phyloP scores from a whole-genome alignment of 2,797 vertebrate genomes.

The Cetoscarus ocellatus region DNA sequence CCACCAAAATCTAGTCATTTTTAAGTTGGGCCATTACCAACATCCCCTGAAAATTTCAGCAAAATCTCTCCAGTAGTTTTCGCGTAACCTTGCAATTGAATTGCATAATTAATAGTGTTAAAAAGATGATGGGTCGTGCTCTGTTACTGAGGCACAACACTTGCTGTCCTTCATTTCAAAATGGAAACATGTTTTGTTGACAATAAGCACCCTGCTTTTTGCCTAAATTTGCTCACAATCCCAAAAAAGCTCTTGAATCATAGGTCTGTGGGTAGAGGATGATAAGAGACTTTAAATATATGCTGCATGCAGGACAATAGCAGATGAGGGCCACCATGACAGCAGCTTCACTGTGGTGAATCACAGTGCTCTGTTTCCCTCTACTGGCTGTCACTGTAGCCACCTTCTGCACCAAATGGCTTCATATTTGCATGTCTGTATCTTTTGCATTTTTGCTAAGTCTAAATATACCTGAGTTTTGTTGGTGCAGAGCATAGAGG shows the following conservation, averaged over 20 bases:
- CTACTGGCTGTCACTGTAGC: constrained; percentile 72
- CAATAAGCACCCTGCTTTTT: background rate
- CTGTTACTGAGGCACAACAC: no score
- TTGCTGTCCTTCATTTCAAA: background rate
- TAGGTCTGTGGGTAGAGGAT: constrained; percentile 27
- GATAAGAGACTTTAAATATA: constrained; percentile 43
- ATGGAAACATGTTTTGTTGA: background rate
- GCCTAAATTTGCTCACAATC: constrained; percentile 26
- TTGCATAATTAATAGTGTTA: no score
- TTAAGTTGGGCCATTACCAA: no score
- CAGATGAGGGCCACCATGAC: constrained; percentile 47
- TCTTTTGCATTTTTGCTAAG: background rate
- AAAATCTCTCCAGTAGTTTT: no score
- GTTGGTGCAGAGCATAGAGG: background rate
- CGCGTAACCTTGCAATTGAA: no score
- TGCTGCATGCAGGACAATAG: constrained; percentile 52
- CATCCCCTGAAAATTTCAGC: no score
- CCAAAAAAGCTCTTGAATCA: constrained; percentile 35
- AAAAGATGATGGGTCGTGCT: no score
- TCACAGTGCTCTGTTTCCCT: constrained; percentile 81
- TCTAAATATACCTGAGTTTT: background rate
- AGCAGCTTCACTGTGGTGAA: constrained; percentile 24
- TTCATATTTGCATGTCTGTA: constrained; percentile 25
- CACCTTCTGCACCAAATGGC: constrained; percentile 22
- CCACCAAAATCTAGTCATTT: no score